Evolutionary conservation across 2,113 vertebrate species (phyloP), one percentile per base, ranked within the genome.

Genomic region (Bombycilla garrulus): DNA sequence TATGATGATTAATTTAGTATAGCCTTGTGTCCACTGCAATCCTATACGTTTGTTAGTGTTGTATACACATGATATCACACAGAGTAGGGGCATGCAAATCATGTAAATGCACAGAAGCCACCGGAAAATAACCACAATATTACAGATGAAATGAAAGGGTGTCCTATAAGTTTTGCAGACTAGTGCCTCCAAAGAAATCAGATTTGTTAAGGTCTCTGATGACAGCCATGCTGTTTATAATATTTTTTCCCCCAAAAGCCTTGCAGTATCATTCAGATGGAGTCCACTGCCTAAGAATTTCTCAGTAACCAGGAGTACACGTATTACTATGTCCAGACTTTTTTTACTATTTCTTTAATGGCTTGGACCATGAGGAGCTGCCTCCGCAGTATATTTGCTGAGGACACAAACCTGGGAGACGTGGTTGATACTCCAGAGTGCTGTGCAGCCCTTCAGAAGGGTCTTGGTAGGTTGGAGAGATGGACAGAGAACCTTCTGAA

Each of bases 181-280:
- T 10, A 73, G 6, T 40, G 8, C 10, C 20, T 88, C 35, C 35
- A 82, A 74, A 79, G 4, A 31, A 86, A 54, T 54, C 9, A 36
- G 19, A 70, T 31, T 57, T 5, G 2, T 57, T 12, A 48, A 74
- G 11, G 1, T 48, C 6, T 84, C 50, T 66, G 19, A 26, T 54
- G 57, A 48, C 20, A 79, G 60, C 10, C 5, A 0, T 31, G 6
- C 2, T 2, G 0, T 64, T 71, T 71, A 31, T 22, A 44, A 44
- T 28, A 0, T 36, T 74, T 89, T 64, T 53, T 5, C 2, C 8
- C 8, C 0, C 0, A 60, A 79, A 79, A 16, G 1, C 38, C 35
- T 7, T 28, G 6, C 35, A 67, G 13, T 58, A 15, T 72, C 25
- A 57, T 35, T 66, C 20, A 50, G 29, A 67, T 15, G 1, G 2